A percentile compares a stretch with the other conserved stretches of the same genome.
Evolutionary conservation across 2,113 vertebrate genomes (phyloP).

Genomic region (Myrmophylax atrothorax): DNA sequence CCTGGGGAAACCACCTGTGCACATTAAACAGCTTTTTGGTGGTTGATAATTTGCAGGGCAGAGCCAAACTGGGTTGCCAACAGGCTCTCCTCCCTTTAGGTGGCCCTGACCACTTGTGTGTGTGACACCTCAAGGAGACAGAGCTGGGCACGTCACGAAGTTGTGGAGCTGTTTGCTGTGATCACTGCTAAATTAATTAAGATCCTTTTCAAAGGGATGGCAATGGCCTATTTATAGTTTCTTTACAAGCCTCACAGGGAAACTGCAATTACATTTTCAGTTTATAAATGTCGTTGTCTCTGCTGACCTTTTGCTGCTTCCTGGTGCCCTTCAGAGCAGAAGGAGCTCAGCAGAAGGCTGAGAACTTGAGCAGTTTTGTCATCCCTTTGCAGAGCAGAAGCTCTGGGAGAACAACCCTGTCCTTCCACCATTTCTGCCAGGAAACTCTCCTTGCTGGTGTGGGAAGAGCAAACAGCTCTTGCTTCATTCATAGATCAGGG

Average conservation of each 20-base stretch:
- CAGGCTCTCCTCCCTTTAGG: neutral
- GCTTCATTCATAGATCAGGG: neutral
- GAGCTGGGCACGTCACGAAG: neutral
- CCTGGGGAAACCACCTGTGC: neutral
- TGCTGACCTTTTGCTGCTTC: neutral
- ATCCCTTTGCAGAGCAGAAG: neutral
- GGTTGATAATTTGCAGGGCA: neutral
- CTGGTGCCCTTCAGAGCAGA: neutral
- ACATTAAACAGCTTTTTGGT: neutral
- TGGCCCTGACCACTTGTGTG: neutral
- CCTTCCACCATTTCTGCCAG: neutral
- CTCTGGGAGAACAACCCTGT: neutral
- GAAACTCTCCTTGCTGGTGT: neutral
- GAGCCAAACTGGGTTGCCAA: neutral
- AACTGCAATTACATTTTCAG: neutral
- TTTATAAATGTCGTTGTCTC: neutral
- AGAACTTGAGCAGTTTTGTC: neutral
- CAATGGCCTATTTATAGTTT: neutral
- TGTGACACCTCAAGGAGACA: neutral
- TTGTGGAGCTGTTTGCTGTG: neutral
- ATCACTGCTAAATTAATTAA: neutral
- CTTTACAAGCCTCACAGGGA: neutral
- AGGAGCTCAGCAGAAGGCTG: neutral
- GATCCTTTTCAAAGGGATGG: neutral
- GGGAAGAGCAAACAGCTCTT: neutral